A percentile compares a stretch with the other conserved stretches of the same genome.
These are phyloP conservation scores for Chloroclysta siterata DNA, from an alignment of 2,888 invertebrate species.

Conservation along the genomic window DNA sequence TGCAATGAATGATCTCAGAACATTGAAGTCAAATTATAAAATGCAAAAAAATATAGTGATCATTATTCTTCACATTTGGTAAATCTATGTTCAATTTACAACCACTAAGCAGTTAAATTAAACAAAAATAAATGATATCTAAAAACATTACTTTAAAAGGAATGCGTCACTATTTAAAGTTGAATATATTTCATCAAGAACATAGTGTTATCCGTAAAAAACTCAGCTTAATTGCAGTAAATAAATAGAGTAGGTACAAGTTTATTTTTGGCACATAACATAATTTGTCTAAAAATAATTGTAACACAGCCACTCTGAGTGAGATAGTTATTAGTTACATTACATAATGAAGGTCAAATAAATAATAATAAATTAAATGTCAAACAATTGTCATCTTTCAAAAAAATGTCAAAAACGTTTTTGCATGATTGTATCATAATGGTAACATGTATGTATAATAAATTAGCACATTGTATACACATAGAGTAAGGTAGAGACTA, in stretches of 20 bases:
- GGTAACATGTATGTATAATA: background rate
- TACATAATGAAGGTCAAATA: slow-evolving; percentile 9
- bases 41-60: background rate
- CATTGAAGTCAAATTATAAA: slow-evolving; percentile 3
- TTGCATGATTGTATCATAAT: background rate
- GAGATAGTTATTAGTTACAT: slow-evolving; percentile 10
- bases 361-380: slow-evolving; percentile 3
- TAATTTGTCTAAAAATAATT: slow-evolving; percentile 25
- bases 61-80: background rate
- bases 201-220: slow-evolving; percentile 26
- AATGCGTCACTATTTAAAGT: slow-evolving; percentile 36
- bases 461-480: background rate
- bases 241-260: slow-evolving; percentile 11
- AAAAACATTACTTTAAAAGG: slow-evolving; percentile 31
- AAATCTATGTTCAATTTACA: background rate
- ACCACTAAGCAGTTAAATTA: background rate
- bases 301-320: slow-evolving; percentile 44
- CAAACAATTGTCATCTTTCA: background rate
- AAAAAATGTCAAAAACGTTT: background rate
- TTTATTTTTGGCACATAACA: slow-evolving; percentile 45
- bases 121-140: background rate
- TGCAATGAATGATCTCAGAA: background rate
- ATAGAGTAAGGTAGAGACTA: background rate
- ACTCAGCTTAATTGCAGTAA: slow-evolving; percentile 1
- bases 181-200: slow-evolving; percentile 28